Percentiles rank a stretch among this genome's conserved stretches.
These are phyloP conservation scores for Lepidochrysops patricia DNA, from an alignment of 2,888 invertebrate genomes.

Conservation along the genomic window DNA sequence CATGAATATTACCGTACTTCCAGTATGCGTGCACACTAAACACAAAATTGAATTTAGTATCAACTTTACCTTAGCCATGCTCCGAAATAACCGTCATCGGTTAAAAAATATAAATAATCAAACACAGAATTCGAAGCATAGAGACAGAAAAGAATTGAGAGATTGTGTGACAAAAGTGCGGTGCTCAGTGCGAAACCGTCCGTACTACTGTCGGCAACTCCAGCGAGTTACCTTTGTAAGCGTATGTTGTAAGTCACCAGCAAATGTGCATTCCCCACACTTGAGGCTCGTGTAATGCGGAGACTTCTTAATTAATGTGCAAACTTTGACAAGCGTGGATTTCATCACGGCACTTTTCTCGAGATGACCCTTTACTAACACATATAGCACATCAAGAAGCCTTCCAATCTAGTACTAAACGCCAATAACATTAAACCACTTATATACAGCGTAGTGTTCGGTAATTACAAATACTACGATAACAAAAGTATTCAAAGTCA, in stretches of 20 bases:
- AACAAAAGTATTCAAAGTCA: constrained; percentile 68
- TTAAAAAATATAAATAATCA: constrained; percentile 49
- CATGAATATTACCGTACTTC: constrained; percentile 55
- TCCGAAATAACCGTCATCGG: constrained; percentile 37
- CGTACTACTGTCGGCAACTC: background rate
- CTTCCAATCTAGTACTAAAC: constrained; percentile 18
- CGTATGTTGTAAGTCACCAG: background rate
- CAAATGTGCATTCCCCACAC: background rate
- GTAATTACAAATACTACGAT: constrained; percentile 40
- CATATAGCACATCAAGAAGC: constrained; percentile 26
- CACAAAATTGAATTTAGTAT: constrained; percentile 55
- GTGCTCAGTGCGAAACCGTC: constrained; percentile 45
- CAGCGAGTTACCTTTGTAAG: constrained; percentile 6
- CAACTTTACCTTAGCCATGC: constrained; percentile 64
- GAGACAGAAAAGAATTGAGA: constrained; percentile 44
- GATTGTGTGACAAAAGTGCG: constrained; percentile 48
- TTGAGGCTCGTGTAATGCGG: constrained; percentile 3
- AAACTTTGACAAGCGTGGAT: constrained; percentile 12
- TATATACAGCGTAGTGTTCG: constrained; percentile 40
- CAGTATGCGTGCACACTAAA: constrained; percentile 72
- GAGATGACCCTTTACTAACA: constrained; percentile 21
- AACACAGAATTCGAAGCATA: constrained; percentile 41
- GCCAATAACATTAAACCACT: constrained; percentile 31
- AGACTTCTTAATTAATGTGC: constrained; percentile 10
- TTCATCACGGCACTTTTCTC: constrained; percentile 25